A percentile compares a stretch with the other conserved stretches of the same genome.
Evolutionary conservation across 2,888 invertebrate genomes (phyloP).

Genomic region (Caenorhabditis zanzibari): DNA sequence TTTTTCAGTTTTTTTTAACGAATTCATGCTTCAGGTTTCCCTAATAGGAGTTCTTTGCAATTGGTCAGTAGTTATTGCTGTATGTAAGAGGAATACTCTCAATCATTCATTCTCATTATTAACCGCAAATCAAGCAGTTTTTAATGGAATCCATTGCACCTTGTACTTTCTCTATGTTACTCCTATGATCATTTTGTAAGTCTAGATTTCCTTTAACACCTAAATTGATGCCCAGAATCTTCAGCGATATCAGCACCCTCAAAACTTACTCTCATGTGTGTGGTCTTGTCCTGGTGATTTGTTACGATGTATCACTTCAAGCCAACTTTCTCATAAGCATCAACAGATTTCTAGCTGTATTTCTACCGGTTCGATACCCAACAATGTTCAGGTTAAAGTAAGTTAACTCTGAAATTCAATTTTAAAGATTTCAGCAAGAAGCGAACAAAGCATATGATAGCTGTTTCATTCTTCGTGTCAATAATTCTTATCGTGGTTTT

Average conservation of each 20-base stretch:
- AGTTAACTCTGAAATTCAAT: constrained; percentile 15
- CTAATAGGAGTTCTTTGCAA: constrained; percentile 18
- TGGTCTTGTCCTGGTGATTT: constrained; percentile 8
- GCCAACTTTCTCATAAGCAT: constrained; percentile 11
- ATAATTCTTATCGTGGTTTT: neutral
- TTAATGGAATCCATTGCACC: constrained; percentile 6
- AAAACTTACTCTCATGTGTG: constrained; percentile 10
- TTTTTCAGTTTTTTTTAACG: neutral
- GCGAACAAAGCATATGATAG: constrained; percentile 13
- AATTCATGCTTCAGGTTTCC: neutral
- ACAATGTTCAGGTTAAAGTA: constrained; percentile 26
- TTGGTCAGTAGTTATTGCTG: constrained; percentile 5
- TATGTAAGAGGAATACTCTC: neutral
- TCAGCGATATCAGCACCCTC: constrained; percentile 7
- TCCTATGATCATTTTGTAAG: constrained; percentile 32
- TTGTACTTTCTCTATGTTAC: constrained; percentile 13
- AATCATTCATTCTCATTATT: constrained; percentile 29
- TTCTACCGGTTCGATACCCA: constrained; percentile 4
- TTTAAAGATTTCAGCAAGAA: constrained; percentile 11
- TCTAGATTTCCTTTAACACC: neutral
- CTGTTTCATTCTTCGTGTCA: neutral
- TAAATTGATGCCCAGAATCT: neutral
- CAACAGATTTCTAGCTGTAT: constrained; percentile 32
- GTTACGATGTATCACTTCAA: constrained; percentile 10
- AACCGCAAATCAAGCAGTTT: constrained; percentile 20